Base-by-base conservation (phyloP, 2,113 vertebrate species). In the Seriola aureovittata region DNA sequence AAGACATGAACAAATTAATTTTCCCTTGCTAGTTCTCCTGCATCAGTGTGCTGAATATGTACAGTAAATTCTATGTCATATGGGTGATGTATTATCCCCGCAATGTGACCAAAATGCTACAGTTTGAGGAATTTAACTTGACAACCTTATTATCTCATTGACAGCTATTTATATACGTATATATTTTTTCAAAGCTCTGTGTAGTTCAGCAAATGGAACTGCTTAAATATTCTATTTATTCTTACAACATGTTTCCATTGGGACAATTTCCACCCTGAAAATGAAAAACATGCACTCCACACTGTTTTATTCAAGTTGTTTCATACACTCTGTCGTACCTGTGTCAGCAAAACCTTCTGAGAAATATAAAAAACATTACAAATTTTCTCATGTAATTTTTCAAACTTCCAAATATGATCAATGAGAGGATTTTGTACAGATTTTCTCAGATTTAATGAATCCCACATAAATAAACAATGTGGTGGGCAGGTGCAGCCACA, bases 31-130 rank as follows among this genome's bases (percentile, higher is more conserved):
- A 58, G 5, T 36, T 60, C 32, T 74, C 9, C 29, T 6, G 5
- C 19, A n/a, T 75, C 25, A 19, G 34, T 55, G 19, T 52, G 57
- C 70, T 66, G 25, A 78, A 68, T 67, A 79, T 80, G 48, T 63
- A 42, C 40, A 42, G 40, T 42, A 68, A 58, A 88, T 85, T 60
- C n/a, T 10, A 13, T 58, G 44, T 64, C 52, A 63, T 50, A 5
- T 0, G 3, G 14, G 11, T 71, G 42, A 66, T 46, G 64, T 19
- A 71, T 52, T 34, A 48, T 23, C 23, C 32, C 21, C 0, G 3
- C 64, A 7, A n/a, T 8, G 10, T 59, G 14, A 64, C 21, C 50
- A 25, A 75, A 69, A 54, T 32, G 9, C 2, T 12, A 6, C 29
- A 46, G 55, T 80, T 75, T 52, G 23, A 73, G 60, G 36, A 77